Evolutionary conservation across 2,888 invertebrate species (phyloP).

Genomic region (Adela reaumurella): DNA sequence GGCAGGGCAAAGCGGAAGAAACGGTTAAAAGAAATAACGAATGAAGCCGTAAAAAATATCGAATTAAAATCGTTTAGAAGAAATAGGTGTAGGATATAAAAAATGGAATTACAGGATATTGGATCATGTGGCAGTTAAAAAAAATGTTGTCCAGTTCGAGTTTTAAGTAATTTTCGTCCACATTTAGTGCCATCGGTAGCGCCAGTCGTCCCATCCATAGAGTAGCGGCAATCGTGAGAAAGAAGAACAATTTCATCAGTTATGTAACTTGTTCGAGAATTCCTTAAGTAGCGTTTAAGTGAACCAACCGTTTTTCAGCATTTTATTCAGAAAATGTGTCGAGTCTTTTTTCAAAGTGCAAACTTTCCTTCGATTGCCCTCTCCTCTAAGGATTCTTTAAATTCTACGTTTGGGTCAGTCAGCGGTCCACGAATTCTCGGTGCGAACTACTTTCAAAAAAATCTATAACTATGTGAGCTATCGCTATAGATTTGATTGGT

Average conservation of each 20-base stretch:
- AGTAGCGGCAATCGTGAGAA: slow-evolving; percentile 58
- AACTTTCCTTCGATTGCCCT: slow-evolving; percentile 29
- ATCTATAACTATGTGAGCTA: too few relatives aligned
- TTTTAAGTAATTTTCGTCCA: slow-evolving; percentile 3
- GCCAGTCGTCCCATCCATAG: slow-evolving; percentile 23
- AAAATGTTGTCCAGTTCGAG: too few relatives aligned
- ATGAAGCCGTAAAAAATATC: too few relatives aligned
- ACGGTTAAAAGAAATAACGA: too few relatives aligned
- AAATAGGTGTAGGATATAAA: too few relatives aligned
- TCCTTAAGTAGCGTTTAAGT: too few relatives aligned
- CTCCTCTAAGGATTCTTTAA: slow-evolving; percentile 52
- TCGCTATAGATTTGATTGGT: slow-evolving; percentile 42
- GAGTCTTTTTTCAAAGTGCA: slow-evolving; percentile 50
- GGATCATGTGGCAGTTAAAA: too few relatives aligned
- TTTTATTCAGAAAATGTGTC: slow-evolving; percentile 68
- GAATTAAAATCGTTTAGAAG: too few relatives aligned
- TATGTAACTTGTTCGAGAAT: slow-evolving; percentile 19
- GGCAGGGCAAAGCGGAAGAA: too few relatives aligned
- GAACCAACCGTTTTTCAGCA: not conserved
- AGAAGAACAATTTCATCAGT: slow-evolving; percentile 52
- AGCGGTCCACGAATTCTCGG: too few relatives aligned
- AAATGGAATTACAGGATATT: too few relatives aligned
- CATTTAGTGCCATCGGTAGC: slow-evolving; percentile 46
- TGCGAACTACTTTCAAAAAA: slow-evolving; percentile 57
- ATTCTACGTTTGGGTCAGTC: too few relatives aligned